Evolutionary conservation across 2,888 invertebrate genomes (phyloP), one percentile per base, ranked within the genome.

Genomic region (Melieria crassipennis): DNA sequence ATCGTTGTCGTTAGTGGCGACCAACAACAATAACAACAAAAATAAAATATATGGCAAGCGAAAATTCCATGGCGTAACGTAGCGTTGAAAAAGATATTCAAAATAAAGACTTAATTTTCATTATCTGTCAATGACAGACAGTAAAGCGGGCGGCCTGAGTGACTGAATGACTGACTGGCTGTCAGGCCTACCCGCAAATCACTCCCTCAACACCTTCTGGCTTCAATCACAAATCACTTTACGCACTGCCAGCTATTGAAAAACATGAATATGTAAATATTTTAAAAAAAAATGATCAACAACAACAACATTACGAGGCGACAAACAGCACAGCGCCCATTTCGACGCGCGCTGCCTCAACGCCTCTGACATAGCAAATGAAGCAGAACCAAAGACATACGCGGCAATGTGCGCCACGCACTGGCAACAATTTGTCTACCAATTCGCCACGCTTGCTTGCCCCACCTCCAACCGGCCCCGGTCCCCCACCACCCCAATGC

Each of bases 41-140:
- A 2, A 30, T 30, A 30, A 30, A 30, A 30, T 30, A 2, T 30
- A 30, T 30, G 2, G 30, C 30, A 30, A 30, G 30, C 3, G 30
- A 2, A 30, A 30, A 30, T 1, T 30, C 30, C 46, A 5, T 6
- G 4, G 30, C 6, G 42, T 3, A 46, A 11, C 30, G 30, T 30
- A 3, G 3, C 50, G 16, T 6, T 62, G 43, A 5, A 50, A 30
- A n/a, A 47, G 47, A 64, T 65, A 45, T 42, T 55, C 10, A 43
- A 65, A 13, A 45, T 7, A 52, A 65, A 64, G 55, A 65, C 50
- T n/a, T 45, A 43, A 52, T 47, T 13, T 46, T 11, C 66, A 66
- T 66, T 66, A 66, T 57, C 57, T 66, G 57, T 55, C 57, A n/a
- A 2, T 57, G 57, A 47, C 57, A 66, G 57, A 42, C 65, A 48